Conservation (phyloP, 1,140 invertebrate species). For the Aporrectodea caliginosa region DNA sequence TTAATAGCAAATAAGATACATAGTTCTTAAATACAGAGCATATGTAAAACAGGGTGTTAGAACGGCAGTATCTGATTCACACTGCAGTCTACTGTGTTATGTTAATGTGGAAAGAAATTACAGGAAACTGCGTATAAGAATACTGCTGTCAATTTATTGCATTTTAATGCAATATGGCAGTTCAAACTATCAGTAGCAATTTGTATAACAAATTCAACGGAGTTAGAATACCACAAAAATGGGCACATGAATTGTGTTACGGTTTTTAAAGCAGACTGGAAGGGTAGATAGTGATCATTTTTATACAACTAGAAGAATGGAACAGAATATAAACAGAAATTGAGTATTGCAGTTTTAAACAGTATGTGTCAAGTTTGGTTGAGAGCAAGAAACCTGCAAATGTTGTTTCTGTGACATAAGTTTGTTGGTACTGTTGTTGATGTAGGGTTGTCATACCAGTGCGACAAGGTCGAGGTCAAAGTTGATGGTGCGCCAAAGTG, state of each 20-base stretch:
- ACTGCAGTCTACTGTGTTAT: no score
- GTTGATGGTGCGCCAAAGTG: constrained; percentile 32
- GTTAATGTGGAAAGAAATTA: no score
- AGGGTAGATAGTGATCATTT: not conserved
- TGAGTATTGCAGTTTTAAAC: not conserved
- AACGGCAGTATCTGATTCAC: no score
- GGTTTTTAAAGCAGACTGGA: not conserved
- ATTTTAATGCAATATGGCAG: no score
- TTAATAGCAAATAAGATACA: no score
- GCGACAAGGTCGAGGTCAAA: constrained; percentile 27
- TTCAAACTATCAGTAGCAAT: no score
- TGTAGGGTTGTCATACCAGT: constrained; percentile 30
- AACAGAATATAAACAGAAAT: not conserved
- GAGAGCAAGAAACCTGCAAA: not conserved
- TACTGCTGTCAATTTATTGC: no score
- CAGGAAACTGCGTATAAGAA: no score
- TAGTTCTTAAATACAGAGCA: no score
- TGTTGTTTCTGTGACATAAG: not conserved
- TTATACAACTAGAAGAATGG: not conserved
- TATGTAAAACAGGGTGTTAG: no score
- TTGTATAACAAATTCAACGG: no score
- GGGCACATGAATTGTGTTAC: not conserved
- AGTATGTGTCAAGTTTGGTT: not conserved
- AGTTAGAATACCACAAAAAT: no score
- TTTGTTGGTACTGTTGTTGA: not conserved